These are phyloP conservation scores for Sphenodon punctatus DNA, from an alignment of 2,797 vertebrate species.

Conservation along the genomic window DNA sequence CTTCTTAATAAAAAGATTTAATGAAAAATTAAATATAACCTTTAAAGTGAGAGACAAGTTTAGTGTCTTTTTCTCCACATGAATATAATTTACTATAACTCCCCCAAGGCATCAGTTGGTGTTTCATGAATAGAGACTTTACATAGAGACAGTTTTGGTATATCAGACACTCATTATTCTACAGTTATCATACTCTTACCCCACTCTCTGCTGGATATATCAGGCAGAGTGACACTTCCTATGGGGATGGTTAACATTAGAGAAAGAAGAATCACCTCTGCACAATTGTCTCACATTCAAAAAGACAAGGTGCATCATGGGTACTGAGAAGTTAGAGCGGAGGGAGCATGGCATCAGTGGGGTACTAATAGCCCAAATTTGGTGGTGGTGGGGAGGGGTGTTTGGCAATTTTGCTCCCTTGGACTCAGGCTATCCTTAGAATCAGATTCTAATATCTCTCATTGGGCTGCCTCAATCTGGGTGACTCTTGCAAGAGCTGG, in stretches of 20 bases:
- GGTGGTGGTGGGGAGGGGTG: no score
- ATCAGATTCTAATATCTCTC: no score
- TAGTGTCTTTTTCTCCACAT: constrained; percentile 38
- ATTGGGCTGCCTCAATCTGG: no score
- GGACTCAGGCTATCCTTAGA: no score
- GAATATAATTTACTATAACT: constrained; percentile 18
- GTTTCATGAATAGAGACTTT: constrained; percentile 26
- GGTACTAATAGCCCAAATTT: no score
- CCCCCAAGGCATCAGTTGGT: constrained; percentile 9
- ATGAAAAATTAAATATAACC: constrained; percentile 56
- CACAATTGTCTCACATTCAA: neutral
- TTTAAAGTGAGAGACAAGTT: constrained; percentile 49
- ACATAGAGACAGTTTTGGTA: neutral
- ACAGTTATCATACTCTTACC: constrained; percentile 14
- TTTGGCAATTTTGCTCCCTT: no score
- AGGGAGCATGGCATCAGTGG: neutral
- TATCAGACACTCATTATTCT: constrained; percentile 37
- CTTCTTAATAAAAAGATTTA: constrained; percentile 50
- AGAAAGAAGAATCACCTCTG: neutral
- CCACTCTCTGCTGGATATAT: constrained; percentile 18
- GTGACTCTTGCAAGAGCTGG: no score
- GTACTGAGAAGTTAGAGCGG: neutral
- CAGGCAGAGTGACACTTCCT: neutral
- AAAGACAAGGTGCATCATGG: neutral
- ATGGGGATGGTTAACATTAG: neutral